Conservation (phyloP, 2,113 vertebrate genomes). For the Ctenomys sociabilis region DNA sequence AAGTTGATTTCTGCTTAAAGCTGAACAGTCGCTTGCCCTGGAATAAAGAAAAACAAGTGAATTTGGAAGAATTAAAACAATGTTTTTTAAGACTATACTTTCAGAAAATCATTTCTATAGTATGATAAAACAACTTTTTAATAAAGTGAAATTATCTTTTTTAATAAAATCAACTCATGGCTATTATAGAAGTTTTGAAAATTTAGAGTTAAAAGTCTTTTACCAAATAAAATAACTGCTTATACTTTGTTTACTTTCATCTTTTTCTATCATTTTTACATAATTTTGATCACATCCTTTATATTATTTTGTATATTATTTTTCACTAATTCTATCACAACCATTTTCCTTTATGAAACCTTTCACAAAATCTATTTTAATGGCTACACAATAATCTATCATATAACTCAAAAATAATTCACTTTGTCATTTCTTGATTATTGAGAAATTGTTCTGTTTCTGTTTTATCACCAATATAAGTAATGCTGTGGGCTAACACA, state of each 20-base stretch:
- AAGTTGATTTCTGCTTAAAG: not conserved
- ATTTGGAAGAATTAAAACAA: not conserved
- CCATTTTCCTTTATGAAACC: slow-evolving; percentile 40
- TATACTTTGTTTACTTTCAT: not conserved
- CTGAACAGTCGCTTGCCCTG: not conserved
- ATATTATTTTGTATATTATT: slow-evolving; percentile 16
- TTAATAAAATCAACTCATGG: not conserved
- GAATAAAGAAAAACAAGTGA: not conserved
- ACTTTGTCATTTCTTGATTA: slow-evolving; percentile 46
- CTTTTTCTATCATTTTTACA: not conserved
- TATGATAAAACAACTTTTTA: not conserved
- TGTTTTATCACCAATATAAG: slow-evolving; percentile 52
- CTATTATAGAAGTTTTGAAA: slow-evolving; percentile 19
- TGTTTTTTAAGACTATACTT: too few relatives aligned
- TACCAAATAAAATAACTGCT: not conserved
- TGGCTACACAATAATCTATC: not conserved
- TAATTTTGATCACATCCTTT: slow-evolving; percentile 35
- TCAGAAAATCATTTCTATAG: too few relatives aligned
- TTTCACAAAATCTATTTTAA: slow-evolving; percentile 47
- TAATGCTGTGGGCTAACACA: slow-evolving; percentile 10
- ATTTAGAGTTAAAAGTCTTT: slow-evolving; percentile 30
- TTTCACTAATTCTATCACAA: slow-evolving; percentile 12
- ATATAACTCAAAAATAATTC: slow-evolving; percentile 1
- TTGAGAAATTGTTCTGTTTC: slow-evolving; percentile 42
- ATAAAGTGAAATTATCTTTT: not conserved